A percentile compares a stretch with the other conserved stretches of the same genome.
Conservation (phyloP, 2,797 vertebrate genomes). For the Cyclopterus lumpus region DNA sequence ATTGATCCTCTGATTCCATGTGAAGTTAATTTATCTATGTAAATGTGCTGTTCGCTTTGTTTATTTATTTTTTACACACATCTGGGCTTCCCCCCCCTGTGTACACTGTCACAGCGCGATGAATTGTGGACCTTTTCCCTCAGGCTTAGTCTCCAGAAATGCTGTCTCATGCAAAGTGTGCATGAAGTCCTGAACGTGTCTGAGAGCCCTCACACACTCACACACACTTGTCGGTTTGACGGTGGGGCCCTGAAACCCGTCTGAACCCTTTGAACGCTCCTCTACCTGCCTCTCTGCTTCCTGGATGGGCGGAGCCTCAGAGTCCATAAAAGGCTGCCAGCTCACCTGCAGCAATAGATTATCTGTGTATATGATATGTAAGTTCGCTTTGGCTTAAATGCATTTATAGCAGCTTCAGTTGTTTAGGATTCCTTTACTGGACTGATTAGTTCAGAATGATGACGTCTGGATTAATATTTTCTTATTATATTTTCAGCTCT, state of each 20-base stretch:
- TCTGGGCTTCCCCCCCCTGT: neutral
- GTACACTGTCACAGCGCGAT: neutral
- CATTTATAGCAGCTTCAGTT: neutral
- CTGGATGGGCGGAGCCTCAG: conserved; percentile 2
- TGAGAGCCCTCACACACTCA: neutral
- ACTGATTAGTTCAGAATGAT: neutral
- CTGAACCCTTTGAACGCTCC: neutral
- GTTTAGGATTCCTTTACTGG: neutral
- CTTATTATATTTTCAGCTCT: neutral
- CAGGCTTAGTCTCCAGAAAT: neutral
- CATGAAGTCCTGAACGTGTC: neutral
- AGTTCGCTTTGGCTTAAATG: neutral
- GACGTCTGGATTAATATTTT: neutral
- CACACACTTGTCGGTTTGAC: too few species aligned
- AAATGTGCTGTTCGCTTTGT: neutral
- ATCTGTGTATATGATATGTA: neutral
- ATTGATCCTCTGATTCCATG: neutral
- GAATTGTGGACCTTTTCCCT: neutral
- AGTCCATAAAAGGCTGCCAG: neutral
- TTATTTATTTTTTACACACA: too few species aligned
- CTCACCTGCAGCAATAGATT: neutral
- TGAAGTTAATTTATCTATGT: neutral
- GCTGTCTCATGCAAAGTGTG: neutral
- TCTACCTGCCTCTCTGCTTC: conserved; percentile 3
- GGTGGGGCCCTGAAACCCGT: neutral